phyloP scores from a whole-genome alignment of 2,888 invertebrate genomes.

The Leptarthrus brevirostris region DNA sequence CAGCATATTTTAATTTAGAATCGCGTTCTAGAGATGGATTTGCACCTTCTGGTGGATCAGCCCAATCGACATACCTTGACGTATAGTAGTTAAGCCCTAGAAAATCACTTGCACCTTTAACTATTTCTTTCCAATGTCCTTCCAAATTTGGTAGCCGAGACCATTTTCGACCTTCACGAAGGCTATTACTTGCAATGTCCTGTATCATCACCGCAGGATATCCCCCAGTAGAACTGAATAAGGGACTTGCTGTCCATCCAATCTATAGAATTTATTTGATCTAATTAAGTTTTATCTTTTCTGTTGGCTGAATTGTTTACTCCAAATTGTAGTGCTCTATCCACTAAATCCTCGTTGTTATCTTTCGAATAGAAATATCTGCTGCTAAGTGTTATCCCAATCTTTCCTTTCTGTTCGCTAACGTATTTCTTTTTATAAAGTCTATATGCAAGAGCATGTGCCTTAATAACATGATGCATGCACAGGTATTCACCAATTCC shows the following conservation, averaged over 20 bases:
- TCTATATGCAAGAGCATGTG: conserved; percentile 70
- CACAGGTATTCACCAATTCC: conserved; percentile 69
- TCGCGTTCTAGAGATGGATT: conserved; percentile 71
- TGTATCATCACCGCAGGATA: conserved; percentile 62
- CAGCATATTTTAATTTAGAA: conserved; percentile 55
- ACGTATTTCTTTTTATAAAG: conserved; percentile 65
- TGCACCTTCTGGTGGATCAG: conserved; percentile 57
- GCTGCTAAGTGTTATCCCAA: conserved; percentile 60
- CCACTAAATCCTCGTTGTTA: conserved; percentile 56
- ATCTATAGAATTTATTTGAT: conserved; percentile 58
- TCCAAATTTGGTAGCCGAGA: conserved; percentile 58
- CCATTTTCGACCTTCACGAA: conserved; percentile 59
- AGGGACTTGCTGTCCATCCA: conserved; percentile 63
- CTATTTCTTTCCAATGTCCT: conserved; percentile 54
- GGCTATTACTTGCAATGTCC: conserved; percentile 60
- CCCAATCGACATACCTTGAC: conserved; percentile 57
- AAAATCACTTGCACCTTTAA: conserved; percentile 60
- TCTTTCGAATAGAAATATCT: conserved; percentile 58
- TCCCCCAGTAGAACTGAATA: conserved; percentile 60
- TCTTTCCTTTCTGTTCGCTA: conserved; percentile 58
- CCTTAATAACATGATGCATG: conserved; percentile 68
- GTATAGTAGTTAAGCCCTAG: conserved; percentile 61
- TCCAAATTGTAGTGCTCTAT: conserved; percentile 59
- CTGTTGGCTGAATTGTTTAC: conserved; percentile 54
- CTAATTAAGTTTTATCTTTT: neutral